Conservation (phyloP, 2,113 vertebrate species). For the Diphyllodes magnificus region DNA sequence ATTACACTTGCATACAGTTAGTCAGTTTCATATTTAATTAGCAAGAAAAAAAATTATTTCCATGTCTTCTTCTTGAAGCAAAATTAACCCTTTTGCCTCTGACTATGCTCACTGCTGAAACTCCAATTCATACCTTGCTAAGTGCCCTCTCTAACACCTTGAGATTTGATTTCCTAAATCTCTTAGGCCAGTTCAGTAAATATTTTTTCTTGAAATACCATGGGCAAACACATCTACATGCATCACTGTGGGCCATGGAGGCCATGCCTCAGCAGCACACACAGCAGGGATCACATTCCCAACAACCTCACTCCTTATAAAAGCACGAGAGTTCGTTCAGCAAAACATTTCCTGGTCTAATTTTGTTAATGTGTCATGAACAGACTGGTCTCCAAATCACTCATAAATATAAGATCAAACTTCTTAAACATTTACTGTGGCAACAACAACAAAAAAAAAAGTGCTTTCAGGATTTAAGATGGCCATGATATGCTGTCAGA, state of each 20-base stretch:
- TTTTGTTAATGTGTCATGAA: neutral
- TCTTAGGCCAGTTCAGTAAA: neutral
- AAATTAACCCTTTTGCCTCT: slow-evolving; percentile 47
- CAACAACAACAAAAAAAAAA: neutral
- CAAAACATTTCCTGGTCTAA: neutral
- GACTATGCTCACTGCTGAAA: neutral
- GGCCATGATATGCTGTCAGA: slow-evolving; percentile 58
- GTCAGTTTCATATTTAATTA: slow-evolving; percentile 67
- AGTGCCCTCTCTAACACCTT: neutral
- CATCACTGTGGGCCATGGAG: fast-evolving
- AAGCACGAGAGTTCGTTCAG: neutral
- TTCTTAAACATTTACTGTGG: slow-evolving; percentile 43
- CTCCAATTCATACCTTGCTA: neutral
- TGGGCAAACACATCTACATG: fast-evolving
- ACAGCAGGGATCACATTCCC: neutral
- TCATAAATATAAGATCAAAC: slow-evolving; percentile 25
- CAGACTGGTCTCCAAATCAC: neutral
- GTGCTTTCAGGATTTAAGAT: slow-evolving; percentile 40
- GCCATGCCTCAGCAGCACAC: neutral
- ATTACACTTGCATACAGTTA: slow-evolving; percentile 65
- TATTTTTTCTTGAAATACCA: neutral
- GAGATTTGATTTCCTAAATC: neutral
- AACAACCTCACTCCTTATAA: neutral
- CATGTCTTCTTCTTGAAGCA: slow-evolving; percentile 36
- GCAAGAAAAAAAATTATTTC: slow-evolving; percentile 30